These are phyloP conservation scores for Myiozetetes cayanensis DNA, from an alignment of 2,113 vertebrate species.

Conservation along the genomic window DNA sequence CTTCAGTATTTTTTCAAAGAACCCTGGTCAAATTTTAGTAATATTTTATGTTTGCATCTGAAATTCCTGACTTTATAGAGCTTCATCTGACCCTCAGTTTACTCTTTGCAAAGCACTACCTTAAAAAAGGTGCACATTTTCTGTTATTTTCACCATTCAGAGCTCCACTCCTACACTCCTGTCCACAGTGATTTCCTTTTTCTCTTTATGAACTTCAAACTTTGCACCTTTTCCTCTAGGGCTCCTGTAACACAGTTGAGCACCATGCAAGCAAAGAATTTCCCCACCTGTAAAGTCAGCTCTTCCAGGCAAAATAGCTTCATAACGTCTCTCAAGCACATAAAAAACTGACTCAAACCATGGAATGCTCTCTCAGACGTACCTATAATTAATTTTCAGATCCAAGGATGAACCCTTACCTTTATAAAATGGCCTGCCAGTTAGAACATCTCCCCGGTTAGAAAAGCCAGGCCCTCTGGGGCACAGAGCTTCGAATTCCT, in stretches of 20 bases:
- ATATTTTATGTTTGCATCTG: background rate
- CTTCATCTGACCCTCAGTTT: background rate
- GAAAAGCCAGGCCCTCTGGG: constrained; percentile 78
- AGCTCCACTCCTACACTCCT: background rate
- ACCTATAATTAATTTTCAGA: background rate
- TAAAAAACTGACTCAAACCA: background rate
- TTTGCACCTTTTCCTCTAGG: background rate
- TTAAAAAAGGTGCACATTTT: background rate
- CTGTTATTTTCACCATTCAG: fast-evolving
- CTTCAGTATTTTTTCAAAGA: background rate
- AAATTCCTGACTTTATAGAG: background rate
- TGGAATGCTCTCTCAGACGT: fast-evolving
- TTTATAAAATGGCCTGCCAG: constrained; percentile 79
- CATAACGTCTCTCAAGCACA: background rate
- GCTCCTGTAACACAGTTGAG: background rate
- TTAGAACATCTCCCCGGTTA: constrained; percentile 73
- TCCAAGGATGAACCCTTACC: constrained; percentile 10
- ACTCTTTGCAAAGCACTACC: background rate
- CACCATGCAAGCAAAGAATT: background rate
- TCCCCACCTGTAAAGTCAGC: background rate
- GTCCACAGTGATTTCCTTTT: background rate
- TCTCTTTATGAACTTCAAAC: background rate
- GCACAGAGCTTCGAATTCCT: constrained; percentile 68
- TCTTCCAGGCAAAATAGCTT: background rate
- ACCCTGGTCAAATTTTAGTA: background rate